These are phyloP conservation scores for Nomada hirtipes DNA, from an alignment of 2,888 invertebrate species.

Conservation along the genomic window DNA sequence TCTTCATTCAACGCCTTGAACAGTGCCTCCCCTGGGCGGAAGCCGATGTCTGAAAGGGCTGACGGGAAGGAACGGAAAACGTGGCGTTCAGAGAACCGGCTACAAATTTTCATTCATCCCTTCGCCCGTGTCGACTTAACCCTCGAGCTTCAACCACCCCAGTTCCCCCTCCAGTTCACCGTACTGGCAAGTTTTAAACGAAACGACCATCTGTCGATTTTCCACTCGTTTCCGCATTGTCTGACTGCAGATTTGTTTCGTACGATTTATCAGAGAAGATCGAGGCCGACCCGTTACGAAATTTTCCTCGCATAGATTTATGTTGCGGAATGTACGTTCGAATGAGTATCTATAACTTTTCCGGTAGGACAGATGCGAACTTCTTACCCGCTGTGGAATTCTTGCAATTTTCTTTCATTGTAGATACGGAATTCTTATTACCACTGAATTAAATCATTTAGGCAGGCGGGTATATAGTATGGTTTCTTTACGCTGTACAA, in stretches of 20 bases:
- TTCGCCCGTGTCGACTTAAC: conserved; percentile 25
- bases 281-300: neutral
- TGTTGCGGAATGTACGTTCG: neutral
- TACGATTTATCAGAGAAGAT: conserved; percentile 9
- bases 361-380: too few relatives aligned
- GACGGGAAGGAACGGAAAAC: conserved; percentile 1
- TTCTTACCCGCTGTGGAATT: too few relatives aligned
- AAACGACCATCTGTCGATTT: conserved; percentile 8
- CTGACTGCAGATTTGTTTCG: neutral
- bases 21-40: neutral
- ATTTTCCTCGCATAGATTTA: conserved; percentile 2
- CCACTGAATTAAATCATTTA: too few relatives aligned
- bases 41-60: conserved; percentile 2
- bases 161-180: neutral
- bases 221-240: conserved; percentile 2
- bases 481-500: too few relatives aligned
- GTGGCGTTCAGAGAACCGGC: conserved; percentile 34
- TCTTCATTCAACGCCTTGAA: conserved; percentile 29
- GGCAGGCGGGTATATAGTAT: too few relatives aligned
- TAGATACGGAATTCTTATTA: too few relatives aligned
- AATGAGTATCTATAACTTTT: neutral
- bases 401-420: too few relatives aligned
- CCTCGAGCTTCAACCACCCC: neutral
- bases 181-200: neutral
- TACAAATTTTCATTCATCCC: conserved; percentile 59